A percentile compares a stretch with the other conserved stretches of the same genome.
Conservation (phyloP, 2,888 invertebrate species). For the Abscondita cerata region DNA sequence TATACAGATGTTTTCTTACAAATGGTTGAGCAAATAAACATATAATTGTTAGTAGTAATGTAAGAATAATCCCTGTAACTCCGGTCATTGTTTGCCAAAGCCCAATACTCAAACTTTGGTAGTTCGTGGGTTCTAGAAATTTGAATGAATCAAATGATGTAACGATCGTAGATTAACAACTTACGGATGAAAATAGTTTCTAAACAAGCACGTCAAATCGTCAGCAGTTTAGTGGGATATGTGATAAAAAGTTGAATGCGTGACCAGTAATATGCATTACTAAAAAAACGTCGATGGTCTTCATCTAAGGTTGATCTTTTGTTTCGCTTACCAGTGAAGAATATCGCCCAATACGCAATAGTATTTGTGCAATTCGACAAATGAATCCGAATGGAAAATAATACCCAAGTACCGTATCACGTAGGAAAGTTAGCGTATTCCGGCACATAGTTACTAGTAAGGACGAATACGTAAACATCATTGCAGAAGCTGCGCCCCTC, state of each 20-base stretch:
- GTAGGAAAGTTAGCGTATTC: slow-evolving; percentile 64
- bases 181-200: slow-evolving; percentile 65
- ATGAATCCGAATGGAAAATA: slow-evolving; percentile 68
- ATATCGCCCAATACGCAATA: slow-evolving; percentile 64
- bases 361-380: slow-evolving; percentile 66
- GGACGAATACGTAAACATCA: slow-evolving; percentile 68
- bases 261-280: slow-evolving; percentile 67
- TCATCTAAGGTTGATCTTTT: no score
- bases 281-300: no score
- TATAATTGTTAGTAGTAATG: slow-evolving; percentile 62
- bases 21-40: slow-evolving; percentile 65
- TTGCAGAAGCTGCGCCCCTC: slow-evolving; percentile 67
- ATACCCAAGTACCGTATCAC: slow-evolving; percentile 64
- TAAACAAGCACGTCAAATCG: slow-evolving; percentile 65
- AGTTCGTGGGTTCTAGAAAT: slow-evolving; percentile 63
- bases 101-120: slow-evolving; percentile 69
- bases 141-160: neutral
- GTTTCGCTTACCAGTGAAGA: slow-evolving; percentile 64
- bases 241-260: slow-evolving; percentile 69
- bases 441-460: slow-evolving; percentile 68
- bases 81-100: slow-evolving; percentile 67
- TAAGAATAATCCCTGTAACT: slow-evolving; percentile 65
- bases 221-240: slow-evolving; percentile 67
- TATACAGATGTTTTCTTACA: slow-evolving; percentile 62
- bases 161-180: slow-evolving; percentile 38